Base-by-base conservation (phyloP, 2,888 invertebrate genomes). In the Mongoloraphidia duomilia region DNA sequence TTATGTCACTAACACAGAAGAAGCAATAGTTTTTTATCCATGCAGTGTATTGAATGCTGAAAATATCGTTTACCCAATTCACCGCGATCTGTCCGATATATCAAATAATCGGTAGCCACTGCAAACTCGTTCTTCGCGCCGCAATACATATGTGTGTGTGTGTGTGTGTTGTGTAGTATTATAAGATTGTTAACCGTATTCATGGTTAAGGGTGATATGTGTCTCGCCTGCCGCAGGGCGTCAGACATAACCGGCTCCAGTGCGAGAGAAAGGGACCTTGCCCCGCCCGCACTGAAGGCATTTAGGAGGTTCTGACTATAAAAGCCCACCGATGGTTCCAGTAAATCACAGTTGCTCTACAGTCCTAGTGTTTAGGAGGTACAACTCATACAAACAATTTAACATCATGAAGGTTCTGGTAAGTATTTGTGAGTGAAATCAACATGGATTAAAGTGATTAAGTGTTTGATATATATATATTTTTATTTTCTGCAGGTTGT, bases 281-380 rank as follows among this genome's bases (percentile, higher is more conserved):
- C 42, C 42, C 42, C 42, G 42, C 42, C 42, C 13, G 33, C 42
- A 33, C 42, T 42, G 34, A 26, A 42, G 42, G 26, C 42, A 26
- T 42, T 12, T 33, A 42, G 42, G 42, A 42, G 42, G 42, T 42
- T 33, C 12, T 26, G 42, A 34, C 33, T 44, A 44, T 44, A 44
- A 44, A 47, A 40, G 47, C 12, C 34, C 34, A 34, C 17, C 34
- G 34, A 12, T 13, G 13, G 34, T 41, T 34, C 13, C 34, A 12
- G 47, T 33, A 14, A 39, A 37, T 14, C 34, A 47, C 47, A 47
- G 47, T 47, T 17, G 40, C 47, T 47, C 40, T 41, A 47, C 47
- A 47, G 47, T 47, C 47, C 47, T 47, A 47, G 13, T 17, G 41
- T 26, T 11, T 34, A 47, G 47, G 47, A 47, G 47, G 47, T 47